Conservation (phyloP, 2,797 vertebrate species). For the Coregonus suidteri region DNA sequence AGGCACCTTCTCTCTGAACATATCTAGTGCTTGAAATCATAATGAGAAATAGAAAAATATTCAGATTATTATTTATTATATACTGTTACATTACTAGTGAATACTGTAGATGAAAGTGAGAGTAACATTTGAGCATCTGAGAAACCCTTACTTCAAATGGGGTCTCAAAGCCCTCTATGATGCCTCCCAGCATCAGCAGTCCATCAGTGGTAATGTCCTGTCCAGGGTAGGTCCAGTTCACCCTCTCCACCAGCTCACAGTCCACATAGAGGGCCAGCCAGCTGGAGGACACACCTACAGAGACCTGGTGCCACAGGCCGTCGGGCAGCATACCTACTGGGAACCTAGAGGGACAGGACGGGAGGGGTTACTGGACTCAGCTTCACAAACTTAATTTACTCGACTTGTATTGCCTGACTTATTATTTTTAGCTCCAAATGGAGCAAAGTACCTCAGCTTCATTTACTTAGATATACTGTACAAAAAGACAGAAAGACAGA, state of each 20-base stretch:
- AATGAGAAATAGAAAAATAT: not conserved
- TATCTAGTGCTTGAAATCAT: not conserved
- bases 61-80: not conserved
- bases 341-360: slow-evolving; percentile 67
- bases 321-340: slow-evolving; percentile 69
- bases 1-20: not conserved
- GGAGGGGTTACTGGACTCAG: not conserved
- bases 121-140: not conserved
- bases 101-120: not conserved
- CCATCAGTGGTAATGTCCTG: slow-evolving; percentile 77
- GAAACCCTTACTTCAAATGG: slow-evolving; percentile 77
- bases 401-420: no score
- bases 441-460: not conserved
- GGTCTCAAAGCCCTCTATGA: slow-evolving; percentile 75
- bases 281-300: slow-evolving; percentile 73
- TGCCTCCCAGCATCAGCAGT: slow-evolving; percentile 77
- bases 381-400: not conserved
- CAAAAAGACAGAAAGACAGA: not conserved
- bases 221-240: slow-evolving; percentile 77
- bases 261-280: slow-evolving; percentile 79
- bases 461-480: not conserved
- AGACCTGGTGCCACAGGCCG: slow-evolving; percentile 77
- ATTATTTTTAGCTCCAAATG: no score
- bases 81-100: not conserved
- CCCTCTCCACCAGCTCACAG: slow-evolving; percentile 78